Base-by-base conservation (phyloP, 2,113 vertebrate species). In the Perca flavescens region DNA sequence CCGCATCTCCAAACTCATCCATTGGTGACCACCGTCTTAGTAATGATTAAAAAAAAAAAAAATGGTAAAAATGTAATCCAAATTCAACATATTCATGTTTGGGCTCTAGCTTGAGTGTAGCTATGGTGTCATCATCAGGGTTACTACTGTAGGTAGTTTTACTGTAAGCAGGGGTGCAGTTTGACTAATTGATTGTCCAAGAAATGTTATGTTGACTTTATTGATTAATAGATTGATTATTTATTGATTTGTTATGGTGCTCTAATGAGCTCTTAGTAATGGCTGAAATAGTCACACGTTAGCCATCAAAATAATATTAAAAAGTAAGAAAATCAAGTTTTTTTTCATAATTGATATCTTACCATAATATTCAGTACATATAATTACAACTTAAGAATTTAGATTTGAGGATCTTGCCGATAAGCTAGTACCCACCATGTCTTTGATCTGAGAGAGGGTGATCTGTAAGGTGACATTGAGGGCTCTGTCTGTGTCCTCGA, bases 371-470 rank as follows among this genome's bases (percentile, higher is more conserved):
- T 43, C 17, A 40, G 6, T 16, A 57, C 7, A 56, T 7, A 12
- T 3, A 64, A 52, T n/a, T 12, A 66, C 2, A 6, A 21, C 10
- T 28, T 61, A 1, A 13, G 8, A 70, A 34, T 21, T 47, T 52
- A 2, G n/a, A 10, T 21, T 34, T 46, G 1, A 36, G 47, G 52
- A 71, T 28, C 1, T 34, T 63, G 15, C 47, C 19, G 3, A 40
- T n/a, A 36, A 60, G 7, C 1, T 0, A 5, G 1, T 17, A 91
- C 97, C 91, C 89, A 99, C 98, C 97, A 99, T 98, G 89, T 99
- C 98, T 94, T 99, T 99, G 89, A 99, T 99, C 92, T 99, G 98
- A 57, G 97, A 99, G 65, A 99, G 94, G 0, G 98, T 99, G 84
- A 99, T 97, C 94, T 98, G 97, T 88, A 99, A 94, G 0, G 97